These are phyloP conservation scores for Drosophila greeni DNA, from an alignment of 2,888 invertebrate genomes.

Conservation along the genomic window DNA sequence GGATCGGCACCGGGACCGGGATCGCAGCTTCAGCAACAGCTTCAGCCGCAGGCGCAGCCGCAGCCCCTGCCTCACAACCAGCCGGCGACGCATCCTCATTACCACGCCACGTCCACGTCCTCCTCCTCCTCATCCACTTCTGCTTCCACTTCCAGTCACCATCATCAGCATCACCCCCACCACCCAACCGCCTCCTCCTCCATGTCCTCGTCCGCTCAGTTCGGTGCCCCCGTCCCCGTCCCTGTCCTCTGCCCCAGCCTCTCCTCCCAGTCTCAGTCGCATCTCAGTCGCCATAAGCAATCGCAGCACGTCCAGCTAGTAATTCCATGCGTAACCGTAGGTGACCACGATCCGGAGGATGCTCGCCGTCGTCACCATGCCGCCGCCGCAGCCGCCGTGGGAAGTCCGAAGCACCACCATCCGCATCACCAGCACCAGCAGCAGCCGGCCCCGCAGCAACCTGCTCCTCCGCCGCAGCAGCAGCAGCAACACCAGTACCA, in stretches of 20 bases:
- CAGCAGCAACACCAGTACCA: conserved; percentile 47
- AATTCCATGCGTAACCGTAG: conserved; percentile 88
- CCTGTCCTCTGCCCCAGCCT: conserved; percentile 28
- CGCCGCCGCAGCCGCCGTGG: conserved; percentile 54
- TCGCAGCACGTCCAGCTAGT: conserved; percentile 83
- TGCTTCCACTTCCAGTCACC: conserved; percentile 77
- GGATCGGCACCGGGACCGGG: conserved; percentile 50
- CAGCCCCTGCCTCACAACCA: conserved; percentile 21
- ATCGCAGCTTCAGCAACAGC: conserved; percentile 51
- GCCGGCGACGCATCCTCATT: conserved; percentile 36
- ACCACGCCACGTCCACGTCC: conserved; percentile 35
- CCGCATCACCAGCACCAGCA: conserved; percentile 68
- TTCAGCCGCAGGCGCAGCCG: conserved; percentile 20
- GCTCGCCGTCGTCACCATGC: conserved; percentile 79
- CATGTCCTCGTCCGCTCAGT: conserved; percentile 24
- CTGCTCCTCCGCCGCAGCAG: conserved; percentile 45
- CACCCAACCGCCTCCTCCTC: conserved; percentile 31
- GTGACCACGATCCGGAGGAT: conserved; percentile 85
- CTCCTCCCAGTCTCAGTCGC: conserved; percentile 44
- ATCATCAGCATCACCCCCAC: conserved; percentile 49
- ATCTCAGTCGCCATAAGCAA: conserved; percentile 70
- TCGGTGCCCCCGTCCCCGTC: conserved; percentile 20
- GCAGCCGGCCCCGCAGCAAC: conserved; percentile 53
- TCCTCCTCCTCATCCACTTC: conserved; percentile 62
- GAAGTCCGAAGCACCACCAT: conserved; percentile 70